Conservation (phyloP, 2,888 invertebrate species). For the Eretmocerus hayati region DNA sequence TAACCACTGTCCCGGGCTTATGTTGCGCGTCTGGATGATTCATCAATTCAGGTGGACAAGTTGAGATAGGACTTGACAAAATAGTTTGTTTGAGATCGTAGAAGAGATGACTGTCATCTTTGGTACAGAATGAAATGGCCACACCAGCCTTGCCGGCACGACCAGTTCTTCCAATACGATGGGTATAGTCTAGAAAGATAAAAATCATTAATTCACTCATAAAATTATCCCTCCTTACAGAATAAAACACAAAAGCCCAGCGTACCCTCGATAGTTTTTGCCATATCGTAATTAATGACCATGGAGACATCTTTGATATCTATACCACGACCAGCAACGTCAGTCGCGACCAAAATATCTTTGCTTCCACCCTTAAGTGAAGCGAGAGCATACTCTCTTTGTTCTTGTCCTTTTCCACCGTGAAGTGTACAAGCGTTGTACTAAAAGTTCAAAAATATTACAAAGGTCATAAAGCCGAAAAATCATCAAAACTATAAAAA, state of each 20-base stretch:
- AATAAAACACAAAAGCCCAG: too few relatives aligned
- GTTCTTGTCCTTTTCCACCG: constrained; percentile 99
- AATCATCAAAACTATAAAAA: background rate
- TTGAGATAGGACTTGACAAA: constrained; percentile 82
- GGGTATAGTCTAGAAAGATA: constrained; percentile 68
- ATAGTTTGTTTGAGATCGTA: constrained; percentile 95
- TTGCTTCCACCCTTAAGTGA: constrained; percentile 93
- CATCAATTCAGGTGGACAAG: constrained; percentile 91
- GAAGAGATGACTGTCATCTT: constrained; percentile 90
- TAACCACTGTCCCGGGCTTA: constrained; percentile 91
- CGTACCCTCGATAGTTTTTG: constrained; percentile 88
- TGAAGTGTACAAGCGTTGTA: constrained; percentile 96
- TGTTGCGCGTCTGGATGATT: constrained; percentile 99
- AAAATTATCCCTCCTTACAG: too few relatives aligned
- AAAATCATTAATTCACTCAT: background rate
- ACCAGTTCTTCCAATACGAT: constrained; percentile 98
- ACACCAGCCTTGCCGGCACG: constrained; percentile 97
- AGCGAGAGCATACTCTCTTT: constrained; percentile 95
- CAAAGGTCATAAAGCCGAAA: background rate
- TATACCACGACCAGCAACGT: constrained; percentile 99
- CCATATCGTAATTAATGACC: constrained; percentile 99
- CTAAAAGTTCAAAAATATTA: constrained; percentile 38
- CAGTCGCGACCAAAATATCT: constrained; percentile 97
- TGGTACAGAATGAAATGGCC: constrained; percentile 94
- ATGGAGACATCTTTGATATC: constrained; percentile 99